Percentiles rank a stretch among this genome's conserved stretches.
Conservation (phyloP, 2,888 invertebrate species). For the Villa cingulata region DNA sequence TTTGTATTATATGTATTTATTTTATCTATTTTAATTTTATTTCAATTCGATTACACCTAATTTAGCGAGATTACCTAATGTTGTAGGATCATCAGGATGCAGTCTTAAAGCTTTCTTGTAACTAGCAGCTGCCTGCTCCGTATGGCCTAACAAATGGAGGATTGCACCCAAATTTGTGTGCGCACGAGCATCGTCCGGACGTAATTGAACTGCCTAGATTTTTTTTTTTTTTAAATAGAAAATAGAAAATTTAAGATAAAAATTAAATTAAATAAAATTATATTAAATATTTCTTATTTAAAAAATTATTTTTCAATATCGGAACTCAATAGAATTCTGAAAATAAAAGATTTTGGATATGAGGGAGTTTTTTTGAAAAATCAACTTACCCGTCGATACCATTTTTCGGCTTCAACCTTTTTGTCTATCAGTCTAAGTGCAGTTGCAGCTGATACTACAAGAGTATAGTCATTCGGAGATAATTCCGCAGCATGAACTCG, state of each 20-base stretch:
- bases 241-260: background rate
- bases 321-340: no score
- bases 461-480: slow-evolving; percentile 64
- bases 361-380: no score
- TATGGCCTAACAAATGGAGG: slow-evolving; percentile 82
- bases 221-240: background rate
- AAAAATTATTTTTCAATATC: no score
- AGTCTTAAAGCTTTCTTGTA: slow-evolving; percentile 75
- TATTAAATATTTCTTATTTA: no score
- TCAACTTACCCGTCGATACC: slow-evolving; percentile 61
- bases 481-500: slow-evolving; percentile 66
- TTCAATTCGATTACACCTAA: slow-evolving; percentile 34
- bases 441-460: slow-evolving; percentile 79
- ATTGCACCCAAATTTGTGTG: slow-evolving; percentile 94
- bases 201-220: slow-evolving; percentile 33
- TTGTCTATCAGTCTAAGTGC: slow-evolving; percentile 70
- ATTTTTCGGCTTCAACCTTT: slow-evolving; percentile 69
- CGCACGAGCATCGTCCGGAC: slow-evolving; percentile 67
- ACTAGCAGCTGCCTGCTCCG: slow-evolving; percentile 70
- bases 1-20: background rate
- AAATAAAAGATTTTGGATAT: no score
- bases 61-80: slow-evolving; percentile 77
- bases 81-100: slow-evolving; percentile 78
- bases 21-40: slow-evolving; percentile 9
- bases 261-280: background rate